Evolutionary conservation across 2,797 vertebrate genomes (phyloP).

Genomic region (Novumbra hubbsi): DNA sequence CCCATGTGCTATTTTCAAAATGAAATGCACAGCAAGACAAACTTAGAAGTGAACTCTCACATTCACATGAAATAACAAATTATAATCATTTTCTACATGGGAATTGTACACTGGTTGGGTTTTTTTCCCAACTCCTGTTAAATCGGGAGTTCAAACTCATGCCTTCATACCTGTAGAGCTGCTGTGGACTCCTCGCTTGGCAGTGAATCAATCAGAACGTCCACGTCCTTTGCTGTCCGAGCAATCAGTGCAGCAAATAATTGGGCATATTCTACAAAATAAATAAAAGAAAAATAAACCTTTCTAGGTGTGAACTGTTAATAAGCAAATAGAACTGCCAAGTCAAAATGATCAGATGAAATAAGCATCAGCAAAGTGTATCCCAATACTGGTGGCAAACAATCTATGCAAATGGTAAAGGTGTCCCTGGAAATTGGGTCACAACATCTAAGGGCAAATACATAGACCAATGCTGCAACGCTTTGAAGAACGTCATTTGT

Average conservation of each 20-base stretch:
- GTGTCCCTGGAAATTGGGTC: neutral
- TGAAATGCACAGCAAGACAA: neutral
- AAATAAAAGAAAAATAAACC: neutral
- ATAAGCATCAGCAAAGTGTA: neutral
- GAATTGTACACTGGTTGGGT: neutral
- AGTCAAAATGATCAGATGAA: neutral
- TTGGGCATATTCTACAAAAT: slow-evolving; percentile 88
- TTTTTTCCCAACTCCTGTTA: neutral
- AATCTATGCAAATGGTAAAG: neutral
- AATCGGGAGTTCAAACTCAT: neutral
- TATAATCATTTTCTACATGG: neutral
- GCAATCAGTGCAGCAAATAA: slow-evolving; percentile 97
- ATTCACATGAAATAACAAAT: neutral
- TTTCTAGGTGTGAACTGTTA: neutral
- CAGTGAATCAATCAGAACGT: slow-evolving; percentile 94
- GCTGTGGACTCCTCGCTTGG: slow-evolving; percentile 98
- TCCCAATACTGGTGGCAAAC: neutral
- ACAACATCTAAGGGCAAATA: neutral
- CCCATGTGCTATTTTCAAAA: neutral
- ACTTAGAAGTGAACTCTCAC: neutral
- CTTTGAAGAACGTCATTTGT: neutral
- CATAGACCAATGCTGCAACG: neutral
- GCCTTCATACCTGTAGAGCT: slow-evolving; percentile 84
- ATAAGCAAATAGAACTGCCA: neutral
- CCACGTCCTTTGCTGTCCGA: slow-evolving; percentile 95